Conservation (phyloP, 2,113 vertebrate species). For the Penelope pileata region DNA sequence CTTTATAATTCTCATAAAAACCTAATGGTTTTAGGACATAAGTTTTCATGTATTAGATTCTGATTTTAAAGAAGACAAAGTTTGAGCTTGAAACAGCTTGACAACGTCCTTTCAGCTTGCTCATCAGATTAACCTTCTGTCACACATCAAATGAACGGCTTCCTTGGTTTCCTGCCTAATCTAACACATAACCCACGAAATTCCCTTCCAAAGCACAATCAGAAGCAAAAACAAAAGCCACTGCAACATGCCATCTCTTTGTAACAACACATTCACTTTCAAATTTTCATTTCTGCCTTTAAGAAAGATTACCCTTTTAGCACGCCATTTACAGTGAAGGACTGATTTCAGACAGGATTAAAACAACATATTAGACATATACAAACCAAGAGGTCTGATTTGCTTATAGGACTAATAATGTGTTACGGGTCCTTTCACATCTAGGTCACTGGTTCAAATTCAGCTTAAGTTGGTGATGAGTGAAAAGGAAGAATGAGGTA, state of each 20-base stretch:
- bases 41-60: neutral
- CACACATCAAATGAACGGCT: conserved; percentile 41
- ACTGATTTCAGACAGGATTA: conserved; percentile 32
- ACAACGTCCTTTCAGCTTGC: conserved; percentile 25
- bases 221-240: conserved; percentile 1
- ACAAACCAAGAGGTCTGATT: conserved; percentile 4
- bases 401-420: conserved; percentile 46
- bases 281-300: conserved; percentile 10
- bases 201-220: neutral
- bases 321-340: conserved; percentile 1
- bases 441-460: conserved; percentile 46
- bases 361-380: conserved; percentile 1
- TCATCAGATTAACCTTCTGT: conserved; percentile 44
- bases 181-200: conserved; percentile 1
- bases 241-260: neutral
- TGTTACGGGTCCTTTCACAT: conserved; percentile 55
- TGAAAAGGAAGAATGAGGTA: conserved; percentile 47
- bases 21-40: neutral
- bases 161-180: conserved; percentile 39
- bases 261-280: neutral
- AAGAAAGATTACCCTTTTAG: conserved; percentile 37
- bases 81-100: conserved; percentile 37
- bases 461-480: conserved; percentile 20
- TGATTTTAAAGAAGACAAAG: neutral
- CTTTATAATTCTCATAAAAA: neutral